Base-by-base conservation (phyloP, 2,888 invertebrate species). In the Lasioglossum leucozonium region DNA sequence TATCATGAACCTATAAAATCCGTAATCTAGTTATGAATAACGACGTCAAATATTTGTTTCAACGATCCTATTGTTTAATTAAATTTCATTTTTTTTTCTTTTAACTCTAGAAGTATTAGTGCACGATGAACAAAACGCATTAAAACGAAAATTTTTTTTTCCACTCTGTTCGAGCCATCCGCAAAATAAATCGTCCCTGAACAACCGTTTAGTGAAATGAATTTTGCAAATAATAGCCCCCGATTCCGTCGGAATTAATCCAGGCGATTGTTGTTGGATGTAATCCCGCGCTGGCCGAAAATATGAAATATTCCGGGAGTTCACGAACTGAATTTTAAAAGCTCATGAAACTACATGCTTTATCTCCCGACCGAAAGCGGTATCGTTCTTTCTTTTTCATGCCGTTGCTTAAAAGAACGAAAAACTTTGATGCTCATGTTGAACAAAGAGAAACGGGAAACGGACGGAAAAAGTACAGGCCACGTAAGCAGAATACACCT, bases 401-500 rank as follows among this genome's bases (percentile, higher is more conserved):
- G 2, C 22, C 6, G n/a, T 30, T 26, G 65, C 22, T 10, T 13
- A 55, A 30, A 51, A 62, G 72, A 34, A 82, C 42, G 77, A 73
- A 77, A 77, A 78, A 77, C 71, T 77, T 71, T 72, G 72, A 40
- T 18, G 42, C 37, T 22, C 74, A 55, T 44, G 65, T 47, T 65
- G 58, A 69, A 81, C 84, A 85, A 82, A 83, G 84, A 72, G 47
- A 79, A 40, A 69, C 44, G 69, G 65, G 44, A 69, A 75, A 62
- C 62, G 47, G 34, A 34, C 47, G 72, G 78, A 88, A 76, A 86
- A 86, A 84, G 84, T 80, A 82, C 79, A 73, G 67, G 71, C 42
- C 69, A 40, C 34, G 69, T 65, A 81, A 80, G 72, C 77, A 62
- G 78, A 77, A 62, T 77, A 69, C 65, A 65, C 65, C 44, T 40